These are phyloP conservation scores for Psephotus haematonotus DNA, from an alignment of 2,113 vertebrate species.

Conservation along the genomic window DNA sequence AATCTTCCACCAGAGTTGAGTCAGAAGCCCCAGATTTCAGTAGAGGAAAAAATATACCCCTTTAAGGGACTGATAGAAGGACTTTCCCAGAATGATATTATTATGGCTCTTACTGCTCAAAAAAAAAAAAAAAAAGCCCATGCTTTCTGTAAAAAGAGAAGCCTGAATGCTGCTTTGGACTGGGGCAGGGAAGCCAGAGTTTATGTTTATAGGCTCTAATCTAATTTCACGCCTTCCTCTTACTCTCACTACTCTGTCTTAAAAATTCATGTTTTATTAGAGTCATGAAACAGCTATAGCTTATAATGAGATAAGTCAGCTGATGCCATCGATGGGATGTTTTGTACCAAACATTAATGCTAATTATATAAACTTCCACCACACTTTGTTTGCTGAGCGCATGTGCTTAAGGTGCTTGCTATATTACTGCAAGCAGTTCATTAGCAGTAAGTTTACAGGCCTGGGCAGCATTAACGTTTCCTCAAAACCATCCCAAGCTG, in stretches of 20 bases:
- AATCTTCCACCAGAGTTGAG: background rate
- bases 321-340: background rate
- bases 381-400: constrained; percentile 7
- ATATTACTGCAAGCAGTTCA: background rate
- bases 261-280: constrained; percentile 41
- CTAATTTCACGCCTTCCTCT: constrained; percentile 42
- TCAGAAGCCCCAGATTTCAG: background rate
- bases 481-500: constrained; percentile 16
- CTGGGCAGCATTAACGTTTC: constrained; percentile 15
- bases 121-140: constrained; percentile 1
- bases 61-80: background rate
- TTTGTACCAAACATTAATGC: background rate
- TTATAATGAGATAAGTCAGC: constrained; percentile 11
- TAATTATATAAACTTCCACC: constrained; percentile 35
- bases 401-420: background rate
- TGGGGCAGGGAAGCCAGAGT: background rate
- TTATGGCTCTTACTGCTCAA: background rate
- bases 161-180: background rate
- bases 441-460: background rate
- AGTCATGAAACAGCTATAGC: background rate
- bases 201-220: constrained; percentile 26
- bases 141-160: background rate
- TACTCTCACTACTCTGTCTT: background rate
- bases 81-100: background rate
- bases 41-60: background rate